Evolutionary conservation across 1,140 invertebrate species (phyloP), one percentile per base, ranked within the genome.

Genomic region (Callitettix versicolor): DNA sequence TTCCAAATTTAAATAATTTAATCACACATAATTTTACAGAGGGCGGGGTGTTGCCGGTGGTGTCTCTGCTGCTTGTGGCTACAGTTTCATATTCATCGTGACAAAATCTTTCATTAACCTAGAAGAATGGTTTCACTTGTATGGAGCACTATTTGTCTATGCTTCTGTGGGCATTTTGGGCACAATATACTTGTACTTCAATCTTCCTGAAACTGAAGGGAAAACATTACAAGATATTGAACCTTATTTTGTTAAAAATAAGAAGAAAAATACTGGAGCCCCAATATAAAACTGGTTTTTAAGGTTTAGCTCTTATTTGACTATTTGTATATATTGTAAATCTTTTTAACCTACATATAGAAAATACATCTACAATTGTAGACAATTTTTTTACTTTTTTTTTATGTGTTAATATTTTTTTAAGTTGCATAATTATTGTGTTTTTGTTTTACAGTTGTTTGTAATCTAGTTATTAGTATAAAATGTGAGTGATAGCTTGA

Each of bases 121-220:
- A 12, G 51, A 50, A 20, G 18, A 43, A 11, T 46, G 20, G 38
- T 49, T 60, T 24, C 48, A 44, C 18, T 17, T 62, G 0, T 55
- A 56, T 22, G 60, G 55, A n/a, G 58, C 60, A 2, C 56, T 63
- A n/a, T 55, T 61, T 41, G 30, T 64, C 5, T 61, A 63, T 34
- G 52, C 42, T 7, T 18, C 46, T 18, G 33, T 61, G 17, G 48
- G 56, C 7, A 3, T 57, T 33, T 21, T 59, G 15, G 63, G 63
- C 12, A 20, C 60, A 9, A 26, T 57, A 20, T 64, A 62, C 44
- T 14, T 62, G 3, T 63, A 60, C 47, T 58, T 51, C 26, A 49
- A 57, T 42, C 33, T 64, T 9, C 63, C 63, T 22, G 62, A 63
- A 49, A 63, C 62, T 9, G 59, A 63, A 44, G 61, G 57, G 14